A percentile compares a stretch with the other conserved stretches of the same genome.
Conservation (phyloP, 2,888 invertebrate species). For the Plebejus anna region DNA sequence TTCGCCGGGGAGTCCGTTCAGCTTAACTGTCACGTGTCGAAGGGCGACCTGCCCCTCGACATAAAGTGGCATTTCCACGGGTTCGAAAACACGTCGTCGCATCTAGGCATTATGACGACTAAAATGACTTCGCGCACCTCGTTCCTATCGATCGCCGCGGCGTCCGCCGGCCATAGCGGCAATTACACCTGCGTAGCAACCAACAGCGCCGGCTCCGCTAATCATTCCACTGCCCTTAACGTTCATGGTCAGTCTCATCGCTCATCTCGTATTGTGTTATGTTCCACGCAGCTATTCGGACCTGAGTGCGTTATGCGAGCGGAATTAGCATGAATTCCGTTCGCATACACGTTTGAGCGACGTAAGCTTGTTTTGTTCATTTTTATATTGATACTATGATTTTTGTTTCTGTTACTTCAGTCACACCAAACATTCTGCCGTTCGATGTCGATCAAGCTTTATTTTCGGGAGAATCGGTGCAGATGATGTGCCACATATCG, state of each 20-base stretch:
- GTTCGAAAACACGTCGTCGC: slow-evolving; percentile 76
- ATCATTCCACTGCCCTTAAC: slow-evolving; percentile 82
- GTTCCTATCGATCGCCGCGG: slow-evolving; percentile 85
- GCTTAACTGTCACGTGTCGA: slow-evolving; percentile 84
- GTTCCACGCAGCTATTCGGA: slow-evolving; percentile 49
- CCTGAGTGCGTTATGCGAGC: slow-evolving; percentile 49
- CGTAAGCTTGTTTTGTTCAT: slow-evolving; percentile 51
- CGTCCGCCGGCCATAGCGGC: slow-evolving; percentile 85
- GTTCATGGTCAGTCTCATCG: slow-evolving; percentile 76
- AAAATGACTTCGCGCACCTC: slow-evolving; percentile 84
- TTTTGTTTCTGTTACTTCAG: slow-evolving; percentile 46
- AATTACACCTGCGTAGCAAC: slow-evolving; percentile 87
- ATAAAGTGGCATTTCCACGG: slow-evolving; percentile 89
- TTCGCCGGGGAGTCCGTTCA: slow-evolving; percentile 85
- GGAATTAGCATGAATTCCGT: slow-evolving; percentile 67
- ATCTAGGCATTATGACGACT: slow-evolving; percentile 81
- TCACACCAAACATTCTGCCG: slow-evolving; percentile 81
- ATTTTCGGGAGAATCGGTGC: slow-evolving; percentile 82
- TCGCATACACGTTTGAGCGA: slow-evolving; percentile 49
- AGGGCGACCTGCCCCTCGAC: slow-evolving; percentile 87
- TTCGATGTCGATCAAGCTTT: slow-evolving; percentile 82
- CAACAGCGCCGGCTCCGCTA: slow-evolving; percentile 85
- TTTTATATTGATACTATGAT: slow-evolving; percentile 41
- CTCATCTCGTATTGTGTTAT: slow-evolving; percentile 38
- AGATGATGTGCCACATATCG: slow-evolving; percentile 81